Base-by-base conservation (phyloP, 2,797 vertebrate genomes). In the Typhlichthys eigenmanni region DNA sequence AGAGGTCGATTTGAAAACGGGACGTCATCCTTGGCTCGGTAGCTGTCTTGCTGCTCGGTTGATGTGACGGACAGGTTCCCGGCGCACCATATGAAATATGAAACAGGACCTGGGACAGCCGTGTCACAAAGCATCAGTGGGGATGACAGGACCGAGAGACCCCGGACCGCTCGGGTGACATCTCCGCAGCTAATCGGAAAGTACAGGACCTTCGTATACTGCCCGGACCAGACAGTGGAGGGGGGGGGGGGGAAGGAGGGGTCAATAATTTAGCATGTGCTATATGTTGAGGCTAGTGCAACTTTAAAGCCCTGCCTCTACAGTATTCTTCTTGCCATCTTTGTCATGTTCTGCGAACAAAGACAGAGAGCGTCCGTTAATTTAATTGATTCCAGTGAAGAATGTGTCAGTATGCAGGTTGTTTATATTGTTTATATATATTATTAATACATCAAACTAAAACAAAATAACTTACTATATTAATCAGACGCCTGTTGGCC, bases 251-350 rank as follows among this genome's bases (percentile, higher is more conserved):
- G 84, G 85, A 43, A 71, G 84, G 81, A 47, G 59, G 59, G 84
- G 85, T 95, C 91, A 95, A 95, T 96, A 91, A 96, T 95, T 95
- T 84, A 95, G 75, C 84, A 84, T 89, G 76, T 87, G 86, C 85
- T 90, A 85, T 91, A 90, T 93, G 92, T 91, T 91, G 86, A 86
- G 78, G 76, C 81, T 80, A 48, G 74, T 71, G 64, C 61, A 52
- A 65, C 32, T 9, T 72, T 75, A 55, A 76, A 74, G 67, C 87
- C 78, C 61, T 64, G 68, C 72, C 66, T 73, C 61, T 54, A 69
- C 66, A 62, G 62, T 61, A 48, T 29, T 45, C 29, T 43, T 59
- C 46, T 60, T 32, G 69, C 67, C 66, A 55, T 29, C 50, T 17
- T 12, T n/a, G 16, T 62, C 1, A 10, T 60, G 51, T 65, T 67